Evolutionary conservation across 2,113 vertebrate species (phyloP).

Genomic region (Rhinopomastus cyanomelas): DNA sequence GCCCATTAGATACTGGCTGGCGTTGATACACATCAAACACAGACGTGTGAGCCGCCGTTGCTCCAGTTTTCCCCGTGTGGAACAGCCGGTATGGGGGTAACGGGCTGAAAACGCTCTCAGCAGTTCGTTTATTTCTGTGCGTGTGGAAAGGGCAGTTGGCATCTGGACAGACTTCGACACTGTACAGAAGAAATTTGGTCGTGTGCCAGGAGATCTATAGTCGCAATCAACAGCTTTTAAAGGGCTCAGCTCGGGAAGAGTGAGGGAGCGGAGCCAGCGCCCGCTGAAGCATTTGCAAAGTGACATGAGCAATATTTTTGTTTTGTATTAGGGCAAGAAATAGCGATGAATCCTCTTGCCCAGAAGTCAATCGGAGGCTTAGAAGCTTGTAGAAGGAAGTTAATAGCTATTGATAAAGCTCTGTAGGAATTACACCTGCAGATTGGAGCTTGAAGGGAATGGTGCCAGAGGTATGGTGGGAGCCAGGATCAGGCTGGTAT

Average conservation of each 20-base stretch:
- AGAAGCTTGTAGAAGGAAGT: neutral
- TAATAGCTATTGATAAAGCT: neutral
- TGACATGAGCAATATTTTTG: neutral
- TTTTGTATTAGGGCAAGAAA: neutral
- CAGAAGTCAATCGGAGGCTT: neutral
- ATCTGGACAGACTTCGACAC: neutral
- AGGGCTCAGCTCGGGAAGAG: neutral
- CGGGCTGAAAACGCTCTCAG: conserved; percentile 13
- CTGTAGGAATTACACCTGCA: neutral
- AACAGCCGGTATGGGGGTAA: neutral
- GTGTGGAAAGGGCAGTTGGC: neutral
- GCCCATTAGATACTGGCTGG: conserved; percentile 45
- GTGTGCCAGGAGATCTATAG: neutral
- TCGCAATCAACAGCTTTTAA: neutral
- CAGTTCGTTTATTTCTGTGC: neutral
- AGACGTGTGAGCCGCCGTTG: conserved; percentile 4
- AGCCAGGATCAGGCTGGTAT: neutral
- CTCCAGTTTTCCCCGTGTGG: neutral
- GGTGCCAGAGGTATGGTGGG: neutral
- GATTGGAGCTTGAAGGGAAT: neutral
- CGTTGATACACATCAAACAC: conserved; percentile 39
- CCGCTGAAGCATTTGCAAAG: neutral
- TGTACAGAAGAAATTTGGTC: neutral
- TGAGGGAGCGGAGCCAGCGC: neutral
- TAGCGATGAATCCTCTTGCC: neutral